phyloP scores from a whole-genome alignment of 2,888 invertebrate species.

The Notodonta dromedarius region DNA sequence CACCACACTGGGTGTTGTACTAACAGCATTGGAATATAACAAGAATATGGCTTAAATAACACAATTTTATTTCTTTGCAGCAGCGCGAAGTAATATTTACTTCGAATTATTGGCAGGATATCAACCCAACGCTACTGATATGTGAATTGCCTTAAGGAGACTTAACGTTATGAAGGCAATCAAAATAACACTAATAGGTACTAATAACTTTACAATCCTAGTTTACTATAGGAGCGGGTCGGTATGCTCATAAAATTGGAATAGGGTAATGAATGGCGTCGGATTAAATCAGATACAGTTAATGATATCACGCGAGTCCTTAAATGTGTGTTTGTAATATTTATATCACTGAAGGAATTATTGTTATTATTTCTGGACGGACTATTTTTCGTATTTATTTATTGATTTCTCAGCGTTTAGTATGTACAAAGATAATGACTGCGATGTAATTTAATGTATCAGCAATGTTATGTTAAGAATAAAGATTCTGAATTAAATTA shows the following conservation, averaged over 20 bases:
- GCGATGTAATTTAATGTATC: no score
- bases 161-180: conserved; percentile 54
- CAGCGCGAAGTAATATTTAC: conserved; percentile 20
- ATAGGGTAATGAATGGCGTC: conserved; percentile 64
- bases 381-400: no score
- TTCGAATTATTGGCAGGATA: conserved; percentile 25
- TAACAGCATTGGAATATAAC: conserved; percentile 7
- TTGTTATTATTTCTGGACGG: no score
- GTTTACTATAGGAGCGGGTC: conserved; percentile 45
- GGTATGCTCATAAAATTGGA: conserved; percentile 56
- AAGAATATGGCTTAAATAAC: conserved; percentile 9
- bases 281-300: conserved; percentile 49
- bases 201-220: conserved; percentile 55
- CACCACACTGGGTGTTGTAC: conserved; percentile 12
- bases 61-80: conserved; percentile 12
- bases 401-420: no score
- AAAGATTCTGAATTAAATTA: no score
- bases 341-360: no score
- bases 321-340: conserved; percentile 46
- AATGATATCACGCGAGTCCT: conserved; percentile 50
- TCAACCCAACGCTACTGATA: conserved; percentile 13
- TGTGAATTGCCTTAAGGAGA: conserved; percentile 30
- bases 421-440: no score
- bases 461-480: no score
- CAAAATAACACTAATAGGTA: conserved; percentile 53